Percentiles rank a stretch among this genome's conserved stretches.
phyloP scores from a whole-genome alignment of 2,888 invertebrate species.

The Lochmaea capreae region DNA sequence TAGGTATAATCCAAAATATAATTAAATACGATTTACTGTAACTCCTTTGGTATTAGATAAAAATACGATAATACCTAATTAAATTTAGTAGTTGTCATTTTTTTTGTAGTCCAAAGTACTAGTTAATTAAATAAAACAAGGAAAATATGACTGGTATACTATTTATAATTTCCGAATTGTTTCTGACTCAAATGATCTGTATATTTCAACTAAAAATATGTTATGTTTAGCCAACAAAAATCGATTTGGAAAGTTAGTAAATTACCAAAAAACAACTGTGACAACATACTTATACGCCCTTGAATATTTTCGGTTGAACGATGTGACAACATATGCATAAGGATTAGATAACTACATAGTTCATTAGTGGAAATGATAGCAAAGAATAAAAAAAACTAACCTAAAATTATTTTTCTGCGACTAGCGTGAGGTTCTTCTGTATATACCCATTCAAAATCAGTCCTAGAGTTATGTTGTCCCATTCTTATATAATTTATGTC shows the following conservation, averaged over 20 bases:
- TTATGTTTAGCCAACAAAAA: background rate
- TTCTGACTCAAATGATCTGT: background rate
- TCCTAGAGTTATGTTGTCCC: slow-evolving; percentile 94
- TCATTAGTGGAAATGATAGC: background rate
- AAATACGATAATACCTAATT: too few relatives aligned
- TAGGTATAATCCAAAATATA: too few relatives aligned
- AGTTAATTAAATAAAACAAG: background rate
- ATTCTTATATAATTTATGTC: slow-evolving; percentile 67
- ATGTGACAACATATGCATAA: background rate
- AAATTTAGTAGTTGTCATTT: too few relatives aligned
- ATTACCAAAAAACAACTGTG: background rate
- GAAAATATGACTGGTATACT: background rate
- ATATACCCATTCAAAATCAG: slow-evolving; percentile 97
- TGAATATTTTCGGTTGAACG: slow-evolving; percentile 4
- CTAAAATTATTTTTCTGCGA: slow-evolving; percentile 91
- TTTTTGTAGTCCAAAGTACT: too few relatives aligned
- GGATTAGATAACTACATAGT: slow-evolving; percentile 24
- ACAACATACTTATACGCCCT: background rate
- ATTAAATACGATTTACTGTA: too few relatives aligned
- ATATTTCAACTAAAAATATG: background rate
- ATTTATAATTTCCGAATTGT: background rate
- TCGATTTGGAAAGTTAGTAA: background rate
- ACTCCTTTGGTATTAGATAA: too few relatives aligned
- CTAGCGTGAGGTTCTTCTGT: slow-evolving; percentile 98
- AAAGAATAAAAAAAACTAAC: slow-evolving; percentile 67